Percentiles rank a stretch among this genome's conserved stretches.
Evolutionary conservation across 2,797 vertebrate species (phyloP).

Genomic region (Arnoldichthys spilopterus): DNA sequence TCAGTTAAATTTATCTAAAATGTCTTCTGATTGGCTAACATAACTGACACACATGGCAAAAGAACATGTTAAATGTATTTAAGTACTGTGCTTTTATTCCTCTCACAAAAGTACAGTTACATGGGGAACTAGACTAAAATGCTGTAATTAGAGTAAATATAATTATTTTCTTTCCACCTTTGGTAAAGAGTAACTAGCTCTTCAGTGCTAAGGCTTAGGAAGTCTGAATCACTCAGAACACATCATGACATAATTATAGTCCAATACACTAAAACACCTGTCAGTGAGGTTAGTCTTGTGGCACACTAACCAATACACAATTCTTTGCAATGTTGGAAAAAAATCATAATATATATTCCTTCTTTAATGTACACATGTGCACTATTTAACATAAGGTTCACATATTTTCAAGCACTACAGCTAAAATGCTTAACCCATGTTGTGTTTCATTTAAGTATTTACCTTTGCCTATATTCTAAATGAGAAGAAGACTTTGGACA

Average conservation of each 20-base stretch:
- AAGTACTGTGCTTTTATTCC: too few relatives aligned
- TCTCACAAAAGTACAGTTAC: too few relatives aligned
- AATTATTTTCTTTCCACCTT: too few relatives aligned
- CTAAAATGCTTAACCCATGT: background rate
- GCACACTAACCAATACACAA: background rate
- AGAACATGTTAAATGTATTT: too few relatives aligned
- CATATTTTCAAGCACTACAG: background rate
- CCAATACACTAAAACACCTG: background rate
- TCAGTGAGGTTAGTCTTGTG: background rate
- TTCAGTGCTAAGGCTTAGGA: conserved; percentile 13
- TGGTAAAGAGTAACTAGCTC: conserved; percentile 21
- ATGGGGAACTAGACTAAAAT: too few relatives aligned
- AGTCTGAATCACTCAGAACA: background rate
- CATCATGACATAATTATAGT: background rate
- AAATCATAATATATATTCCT: background rate
- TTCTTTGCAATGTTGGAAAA: background rate
- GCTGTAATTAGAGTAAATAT: too few relatives aligned
- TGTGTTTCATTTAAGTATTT: background rate
- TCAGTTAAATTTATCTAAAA: too few relatives aligned
- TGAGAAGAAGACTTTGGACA: background rate
- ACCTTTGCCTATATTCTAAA: background rate
- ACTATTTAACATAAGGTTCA: background rate
- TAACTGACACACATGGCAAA: too few relatives aligned
- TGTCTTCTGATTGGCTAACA: too few relatives aligned
- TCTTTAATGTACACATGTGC: background rate